Evolutionary conservation across 2,797 vertebrate species (phyloP).

Genomic region (Leuciscus waleckii): DNA sequence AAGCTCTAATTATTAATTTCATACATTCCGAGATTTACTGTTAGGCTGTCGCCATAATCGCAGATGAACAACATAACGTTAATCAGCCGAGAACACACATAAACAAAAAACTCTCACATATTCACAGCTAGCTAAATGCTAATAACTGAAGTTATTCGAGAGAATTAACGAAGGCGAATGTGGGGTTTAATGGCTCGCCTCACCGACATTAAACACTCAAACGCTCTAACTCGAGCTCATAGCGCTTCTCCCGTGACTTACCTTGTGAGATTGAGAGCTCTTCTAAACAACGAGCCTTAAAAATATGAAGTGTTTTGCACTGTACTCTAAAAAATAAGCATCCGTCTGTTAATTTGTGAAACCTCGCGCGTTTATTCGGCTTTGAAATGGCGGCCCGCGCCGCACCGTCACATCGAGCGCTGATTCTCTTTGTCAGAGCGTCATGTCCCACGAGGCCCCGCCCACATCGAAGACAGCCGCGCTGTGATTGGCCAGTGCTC

Average conservation of each 20-base stretch:
- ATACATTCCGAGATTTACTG: background rate
- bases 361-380: background rate
- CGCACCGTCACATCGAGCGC: constrained; percentile 53
- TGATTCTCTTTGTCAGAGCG: constrained; percentile 66
- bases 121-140: background rate
- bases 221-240: background rate
- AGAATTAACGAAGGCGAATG: background rate
- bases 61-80: background rate
- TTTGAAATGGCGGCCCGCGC: constrained; percentile 76
- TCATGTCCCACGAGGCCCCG: constrained; percentile 46
- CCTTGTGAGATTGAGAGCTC: constrained; percentile 9
- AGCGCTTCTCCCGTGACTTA: background rate
- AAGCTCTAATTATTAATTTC: background rate
- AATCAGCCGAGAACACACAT: background rate
- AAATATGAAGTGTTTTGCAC: background rate
- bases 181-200: constrained; percentile 19
- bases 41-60: background rate
- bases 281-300: constrained; percentile 1
- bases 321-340: constrained; percentile 21
- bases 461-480: constrained; percentile 46
- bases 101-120: rapidly evolving
- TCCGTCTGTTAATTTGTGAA: constrained; percentile 67
- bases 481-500: constrained; percentile 63
- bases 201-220: background rate
- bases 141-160: background rate